Base-by-base conservation (phyloP, 2,888 invertebrate species). In the Pardosa pseudoannulata region DNA sequence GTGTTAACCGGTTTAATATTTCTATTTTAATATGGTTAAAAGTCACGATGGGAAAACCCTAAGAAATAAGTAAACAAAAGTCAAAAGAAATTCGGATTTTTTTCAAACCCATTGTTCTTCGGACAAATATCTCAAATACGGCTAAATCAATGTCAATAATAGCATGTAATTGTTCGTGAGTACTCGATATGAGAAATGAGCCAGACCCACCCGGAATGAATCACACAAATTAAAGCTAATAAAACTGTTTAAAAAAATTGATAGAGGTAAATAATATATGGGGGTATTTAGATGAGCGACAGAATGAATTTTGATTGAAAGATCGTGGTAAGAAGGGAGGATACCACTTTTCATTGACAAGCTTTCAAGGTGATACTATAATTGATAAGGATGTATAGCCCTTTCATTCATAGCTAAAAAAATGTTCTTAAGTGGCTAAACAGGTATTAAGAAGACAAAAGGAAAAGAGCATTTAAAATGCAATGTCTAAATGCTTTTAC, bases 1-100 rank as follows among this genome's bases (percentile, higher is more conserved):
- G 56, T 56, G 56, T 56, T 56, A 56, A 23, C 56, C 56, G 23
- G 56, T 23, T 56, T 56, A 56, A 56, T 56, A 23, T 56, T 56
- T 56, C 56, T 56, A 3, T 56, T 23, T 1, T 6, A 19, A 16
- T 11, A 46, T 11, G 5, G n/a, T 56, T 56, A 23, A 5, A 16
- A 19, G 56, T 56, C 56, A 56, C 56, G 46, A 1, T 16, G 56
- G 56, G 56, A 56, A 56, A 56, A 46, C 46, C 19, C 23, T 5
- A 56, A 56, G 56, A 56, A 56, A 56, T 5, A 23, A 56, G 1
- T 5, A 2, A 3, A 19, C 7, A 19, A 19, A 56, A 23, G 23
- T 56, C 56, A 56, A 19, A 19, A 19, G 23, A 23, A 56, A n/a
- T n/a, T 56, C 56, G 23, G 16, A 56, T 1, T 2, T 23, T 56